Conservation (phyloP, 2,797 vertebrate species). For the Miopithecus talapoin region DNA sequence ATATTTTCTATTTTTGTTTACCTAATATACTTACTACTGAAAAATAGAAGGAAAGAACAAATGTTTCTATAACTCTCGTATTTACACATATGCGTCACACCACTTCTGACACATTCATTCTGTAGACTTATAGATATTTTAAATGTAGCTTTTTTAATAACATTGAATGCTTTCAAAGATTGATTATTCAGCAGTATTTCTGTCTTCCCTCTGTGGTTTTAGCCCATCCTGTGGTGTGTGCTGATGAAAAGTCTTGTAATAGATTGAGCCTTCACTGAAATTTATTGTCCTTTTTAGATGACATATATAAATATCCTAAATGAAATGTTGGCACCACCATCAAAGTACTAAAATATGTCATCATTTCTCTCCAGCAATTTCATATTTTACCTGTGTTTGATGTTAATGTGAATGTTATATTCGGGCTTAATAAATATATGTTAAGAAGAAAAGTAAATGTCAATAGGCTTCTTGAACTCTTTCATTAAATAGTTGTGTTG, state of each 20-base stretch:
- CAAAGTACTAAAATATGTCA: slow-evolving; percentile 84
- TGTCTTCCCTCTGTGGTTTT: slow-evolving; percentile 77
- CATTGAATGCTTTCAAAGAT: slow-evolving; percentile 78
- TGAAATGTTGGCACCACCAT: slow-evolving; percentile 83
- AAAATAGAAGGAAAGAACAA: slow-evolving; percentile 24
- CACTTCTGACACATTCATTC: slow-evolving; percentile 71
- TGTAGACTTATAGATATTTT: slow-evolving; percentile 77
- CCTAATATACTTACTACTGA: neutral
- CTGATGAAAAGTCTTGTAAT: slow-evolving; percentile 82
- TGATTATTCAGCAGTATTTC: slow-evolving; percentile 82
- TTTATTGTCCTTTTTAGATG: slow-evolving; percentile 85
- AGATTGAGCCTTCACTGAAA: slow-evolving; percentile 82
- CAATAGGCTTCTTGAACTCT: slow-evolving; percentile 82
- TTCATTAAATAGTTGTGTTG: slow-evolving; percentile 81
- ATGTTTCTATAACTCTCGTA: neutral
- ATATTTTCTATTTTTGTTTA: slow-evolving; percentile 54
- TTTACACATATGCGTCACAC: slow-evolving; percentile 40
- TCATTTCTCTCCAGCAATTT: slow-evolving; percentile 82
- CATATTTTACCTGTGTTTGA: slow-evolving; percentile 85
- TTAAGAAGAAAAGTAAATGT: slow-evolving; percentile 82
- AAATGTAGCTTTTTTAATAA: slow-evolving; percentile 81
- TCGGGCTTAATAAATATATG: slow-evolving; percentile 81
- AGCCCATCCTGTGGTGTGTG: slow-evolving; percentile 76
- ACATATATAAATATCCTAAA: slow-evolving; percentile 85
- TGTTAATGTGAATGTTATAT: slow-evolving; percentile 84